Evolutionary conservation across 1,140 invertebrate genomes (phyloP).

Genomic region (Maniola jurtina): DNA sequence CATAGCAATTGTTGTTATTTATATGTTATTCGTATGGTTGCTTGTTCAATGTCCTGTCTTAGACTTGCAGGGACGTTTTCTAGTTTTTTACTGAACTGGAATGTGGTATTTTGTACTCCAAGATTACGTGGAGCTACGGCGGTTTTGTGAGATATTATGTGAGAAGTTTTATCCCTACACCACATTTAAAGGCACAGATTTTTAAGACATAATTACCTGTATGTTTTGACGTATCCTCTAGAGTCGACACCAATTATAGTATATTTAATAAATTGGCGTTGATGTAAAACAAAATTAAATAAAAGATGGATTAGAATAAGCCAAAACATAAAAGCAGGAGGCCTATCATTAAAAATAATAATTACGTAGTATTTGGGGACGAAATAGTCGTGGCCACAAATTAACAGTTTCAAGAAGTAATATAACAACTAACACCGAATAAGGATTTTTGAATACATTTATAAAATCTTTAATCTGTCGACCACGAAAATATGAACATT

Average conservation of each 20-base stretch:
- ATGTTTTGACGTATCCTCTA: slow-evolving; percentile 43
- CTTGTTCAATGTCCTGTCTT: too few species aligned
- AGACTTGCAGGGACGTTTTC: too few species aligned
- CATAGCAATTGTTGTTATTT: too few species aligned
- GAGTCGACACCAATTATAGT: background rate
- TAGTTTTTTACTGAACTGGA: too few species aligned
- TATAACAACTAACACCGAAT: too few species aligned
- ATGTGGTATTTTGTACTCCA: background rate
- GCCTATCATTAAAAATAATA: slow-evolving; percentile 32
- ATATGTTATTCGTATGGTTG: too few species aligned
- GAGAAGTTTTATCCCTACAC: slow-evolving; percentile 26
- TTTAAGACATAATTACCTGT: slow-evolving; percentile 26
- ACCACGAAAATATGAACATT: background rate
- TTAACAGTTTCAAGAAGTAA: too few species aligned
- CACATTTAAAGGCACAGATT: slow-evolving; percentile 23
- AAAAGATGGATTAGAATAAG: slow-evolving; percentile 29
- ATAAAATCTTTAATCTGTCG: background rate
- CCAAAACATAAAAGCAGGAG: slow-evolving; percentile 40
- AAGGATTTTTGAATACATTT: background rate
- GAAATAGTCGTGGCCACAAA: too few species aligned
- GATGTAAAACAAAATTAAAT: slow-evolving; percentile 22
- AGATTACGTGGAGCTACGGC: background rate
- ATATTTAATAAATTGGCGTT: slow-evolving; percentile 6
- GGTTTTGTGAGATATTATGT: slow-evolving; percentile 37
- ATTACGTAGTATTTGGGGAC: background rate